Percentiles rank a stretch among this genome's conserved stretches.
These are phyloP conservation scores for Erinaceus europaeus DNA, from an alignment of 2,113 vertebrate species.

Conservation along the genomic window DNA sequence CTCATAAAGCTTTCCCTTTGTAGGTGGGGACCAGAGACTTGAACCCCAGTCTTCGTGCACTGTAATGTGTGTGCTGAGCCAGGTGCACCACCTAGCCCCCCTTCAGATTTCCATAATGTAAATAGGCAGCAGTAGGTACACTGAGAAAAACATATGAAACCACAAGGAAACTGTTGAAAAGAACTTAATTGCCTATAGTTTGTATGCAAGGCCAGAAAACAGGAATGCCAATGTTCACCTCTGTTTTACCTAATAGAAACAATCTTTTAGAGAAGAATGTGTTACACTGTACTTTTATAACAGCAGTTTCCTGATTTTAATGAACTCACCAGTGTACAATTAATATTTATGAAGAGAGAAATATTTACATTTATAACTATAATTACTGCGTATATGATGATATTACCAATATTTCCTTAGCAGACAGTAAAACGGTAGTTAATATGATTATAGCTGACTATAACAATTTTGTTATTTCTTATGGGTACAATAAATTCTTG, in stretches of 20 bases:
- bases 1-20: no score
- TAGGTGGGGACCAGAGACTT: no score
- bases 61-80: no score
- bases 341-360: not conserved
- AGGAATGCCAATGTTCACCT: not conserved
- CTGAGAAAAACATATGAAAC: not conserved
- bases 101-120: no score
- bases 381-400: not conserved
- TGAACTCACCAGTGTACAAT: not conserved
- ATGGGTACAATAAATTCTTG: slow-evolving; percentile 9
- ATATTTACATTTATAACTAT: slow-evolving; percentile 25
- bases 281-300: not conserved
- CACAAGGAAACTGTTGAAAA: not conserved
- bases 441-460: not conserved
- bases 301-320: not conserved
- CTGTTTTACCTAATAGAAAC: not conserved
- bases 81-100: no score
- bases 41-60: no score
- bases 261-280: not conserved
- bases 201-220: not conserved
- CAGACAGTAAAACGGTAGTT: not conserved
- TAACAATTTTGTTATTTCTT: slow-evolving; percentile 12
- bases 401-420: not conserved
- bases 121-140: no score
- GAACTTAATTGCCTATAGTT: not conserved